These are phyloP conservation scores for Mixornis gularis DNA, from an alignment of 2,113 vertebrate genomes.

Conservation along the genomic window DNA sequence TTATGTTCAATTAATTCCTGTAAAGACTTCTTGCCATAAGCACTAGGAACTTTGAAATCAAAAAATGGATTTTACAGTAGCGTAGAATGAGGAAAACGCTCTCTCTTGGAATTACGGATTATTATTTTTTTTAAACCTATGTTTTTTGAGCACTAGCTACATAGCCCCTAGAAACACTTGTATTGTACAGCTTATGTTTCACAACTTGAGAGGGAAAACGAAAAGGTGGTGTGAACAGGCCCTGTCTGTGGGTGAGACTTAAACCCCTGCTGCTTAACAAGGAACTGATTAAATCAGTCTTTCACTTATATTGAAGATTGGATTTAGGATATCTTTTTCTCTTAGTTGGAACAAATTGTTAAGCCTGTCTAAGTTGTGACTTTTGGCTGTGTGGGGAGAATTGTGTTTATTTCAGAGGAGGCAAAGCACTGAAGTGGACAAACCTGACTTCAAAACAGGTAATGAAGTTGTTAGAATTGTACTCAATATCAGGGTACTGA, in stretches of 20 bases:
- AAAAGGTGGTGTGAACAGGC: neutral
- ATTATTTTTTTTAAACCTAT: neutral
- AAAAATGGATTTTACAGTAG: neutral
- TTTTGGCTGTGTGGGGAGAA: neutral
- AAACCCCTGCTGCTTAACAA: neutral
- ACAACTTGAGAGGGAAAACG: accelerated
- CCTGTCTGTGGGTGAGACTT: neutral
- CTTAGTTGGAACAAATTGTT: neutral
- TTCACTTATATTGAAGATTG: neutral
- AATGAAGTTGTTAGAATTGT: neutral
- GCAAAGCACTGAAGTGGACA: neutral
- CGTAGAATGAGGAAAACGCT: neutral
- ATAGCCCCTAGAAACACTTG: neutral
- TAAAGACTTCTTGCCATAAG: neutral
- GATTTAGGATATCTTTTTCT: neutral
- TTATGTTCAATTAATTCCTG: neutral
- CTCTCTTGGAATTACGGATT: neutral
- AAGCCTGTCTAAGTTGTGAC: neutral
- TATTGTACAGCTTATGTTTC: neutral
- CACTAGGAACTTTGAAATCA: neutral
- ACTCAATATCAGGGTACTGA: neutral
- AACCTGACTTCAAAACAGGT: neutral
- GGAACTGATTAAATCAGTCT: neutral
- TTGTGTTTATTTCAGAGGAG: neutral
- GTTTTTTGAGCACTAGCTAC: neutral